Percentiles rank a stretch among this genome's conserved stretches.
Evolutionary conservation across 2,888 invertebrate genomes (phyloP).

Genomic region (Agriopis aurantiaria): DNA sequence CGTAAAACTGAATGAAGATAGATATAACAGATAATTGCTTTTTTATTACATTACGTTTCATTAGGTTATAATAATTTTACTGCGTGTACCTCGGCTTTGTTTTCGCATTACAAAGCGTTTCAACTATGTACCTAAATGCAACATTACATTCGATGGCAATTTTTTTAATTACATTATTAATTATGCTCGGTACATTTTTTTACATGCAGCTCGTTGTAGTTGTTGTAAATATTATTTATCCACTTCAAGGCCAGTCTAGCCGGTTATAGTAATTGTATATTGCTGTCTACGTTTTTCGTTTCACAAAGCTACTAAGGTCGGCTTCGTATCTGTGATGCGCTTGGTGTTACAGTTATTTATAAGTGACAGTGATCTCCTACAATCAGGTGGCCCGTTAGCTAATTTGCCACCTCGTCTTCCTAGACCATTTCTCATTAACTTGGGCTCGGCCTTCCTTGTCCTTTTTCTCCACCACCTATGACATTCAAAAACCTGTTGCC

Average conservation of each 20-base stretch:
- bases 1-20: slow-evolving; percentile 33
- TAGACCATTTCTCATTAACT: too few relatives aligned
- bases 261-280: slow-evolving; percentile 2
- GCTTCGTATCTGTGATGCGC: too few relatives aligned
- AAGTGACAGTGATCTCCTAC: too few relatives aligned
- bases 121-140: slow-evolving; percentile 16
- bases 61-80: slow-evolving; percentile 38
- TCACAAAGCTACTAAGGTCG: background rate
- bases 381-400: too few relatives aligned
- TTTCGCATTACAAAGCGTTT: slow-evolving; percentile 10
- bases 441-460: too few relatives aligned
- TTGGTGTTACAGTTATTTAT: too few relatives aligned
- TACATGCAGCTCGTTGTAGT: background rate
- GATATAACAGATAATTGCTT: slow-evolving; percentile 40
- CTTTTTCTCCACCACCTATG: too few relatives aligned
- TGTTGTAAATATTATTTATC: slow-evolving; percentile 3
- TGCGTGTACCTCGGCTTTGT: slow-evolving; percentile 34
- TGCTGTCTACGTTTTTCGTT: background rate
- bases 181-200: background rate
- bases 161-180: background rate
- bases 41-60: slow-evolving; percentile 30
- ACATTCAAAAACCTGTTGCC: too few relatives aligned
- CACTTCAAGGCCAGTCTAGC: slow-evolving; percentile 9
- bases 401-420: too few relatives aligned
- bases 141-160: slow-evolving; percentile 3